Evolutionary conservation across 2,113 vertebrate genomes (phyloP), one percentile per base, ranked within the genome.

Genomic region (Hiodon alosoides): DNA sequence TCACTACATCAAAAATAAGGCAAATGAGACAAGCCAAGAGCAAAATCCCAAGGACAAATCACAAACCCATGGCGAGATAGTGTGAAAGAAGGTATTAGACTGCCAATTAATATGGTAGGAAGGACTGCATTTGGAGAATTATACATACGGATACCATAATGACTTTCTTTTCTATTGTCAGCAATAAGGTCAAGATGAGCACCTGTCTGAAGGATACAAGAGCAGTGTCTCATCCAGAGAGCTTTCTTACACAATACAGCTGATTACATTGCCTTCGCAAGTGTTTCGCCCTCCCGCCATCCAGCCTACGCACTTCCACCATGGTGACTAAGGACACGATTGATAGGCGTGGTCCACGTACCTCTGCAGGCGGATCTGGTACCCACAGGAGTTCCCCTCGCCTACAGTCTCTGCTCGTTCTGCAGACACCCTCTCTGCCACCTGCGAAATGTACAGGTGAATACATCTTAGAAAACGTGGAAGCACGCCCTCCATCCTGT

Each of bases 361-460:
- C 97, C 95, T 95, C 84, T 99, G 94, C 6, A 99, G 91, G 57
- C 97, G 95, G 72, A 99, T 99, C 79, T 99, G 97, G 83, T 98
- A 99, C 0, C 97, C 97, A 3, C 94, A 97, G 8, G 97, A 98
- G 76, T 92, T 94, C 70, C 93, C 94, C 71, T 81, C 93, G 6
- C 96, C 97, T 3, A 97, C 97, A 2, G 74, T 75, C 80, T 99
- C 97, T 1, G 94, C 95, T 77, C 97, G 91, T 86, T 99, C 97
- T 62, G 93, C 89, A 10, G 97, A 92, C 52, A 99, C 97, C 82
- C 97, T 93, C 83, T 99, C 96, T 11, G 97, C 97, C 68, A 99
- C 95, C 97, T 99, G 83, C 53, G 81, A 31, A 31, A 31, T 1
- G 31, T 69, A 70, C 31, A 76, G 16, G 9, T 13, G 2, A 76